A percentile compares a stretch with the other conserved stretches of the same genome.
phyloP scores from a whole-genome alignment of 92 coral and sea anemone genomes.

The Paragorgia papillata region DNA sequence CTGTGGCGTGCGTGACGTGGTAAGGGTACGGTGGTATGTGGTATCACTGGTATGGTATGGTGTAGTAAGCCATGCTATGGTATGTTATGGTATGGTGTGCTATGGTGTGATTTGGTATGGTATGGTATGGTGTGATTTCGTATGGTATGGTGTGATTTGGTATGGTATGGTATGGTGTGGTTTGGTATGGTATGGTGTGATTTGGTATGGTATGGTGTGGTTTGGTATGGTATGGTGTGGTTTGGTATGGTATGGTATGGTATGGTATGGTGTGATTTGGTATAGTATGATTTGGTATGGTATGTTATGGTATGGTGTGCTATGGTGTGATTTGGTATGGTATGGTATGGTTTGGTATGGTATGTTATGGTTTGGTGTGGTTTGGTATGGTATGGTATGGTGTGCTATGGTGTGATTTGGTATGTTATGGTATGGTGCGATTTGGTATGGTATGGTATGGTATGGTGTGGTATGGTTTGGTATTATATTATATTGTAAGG shows the following conservation, averaged over 20 bases:
- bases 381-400: conserved; percentile 5
- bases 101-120: not conserved
- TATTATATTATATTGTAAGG: no score
- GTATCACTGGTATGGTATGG: not conserved
- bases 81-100: no score
- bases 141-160: not conserved
- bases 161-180: conserved; percentile 8
- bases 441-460: conserved; percentile 22
- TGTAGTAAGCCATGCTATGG: not conserved
- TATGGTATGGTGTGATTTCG: not conserved
- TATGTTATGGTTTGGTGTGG: not conserved
- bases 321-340: not conserved
- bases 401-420: conserved; percentile 4
- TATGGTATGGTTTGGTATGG: conserved; percentile 4
- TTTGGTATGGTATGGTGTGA: conserved; percentile 8
- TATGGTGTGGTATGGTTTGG: no score
- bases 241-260: not conserved
- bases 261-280: not conserved
- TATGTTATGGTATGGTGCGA: conserved; percentile 11
- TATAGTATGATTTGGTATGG: not conserved
- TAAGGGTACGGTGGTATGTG: no score
- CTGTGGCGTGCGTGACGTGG: no score
- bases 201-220: conserved; percentile 18
- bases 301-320: no score
- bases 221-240: not conserved